A percentile compares a stretch with the other conserved stretches of the same genome.
Evolutionary conservation across 1,140 invertebrate genomes (phyloP).

Genomic region (Drosophila miranda): DNA sequence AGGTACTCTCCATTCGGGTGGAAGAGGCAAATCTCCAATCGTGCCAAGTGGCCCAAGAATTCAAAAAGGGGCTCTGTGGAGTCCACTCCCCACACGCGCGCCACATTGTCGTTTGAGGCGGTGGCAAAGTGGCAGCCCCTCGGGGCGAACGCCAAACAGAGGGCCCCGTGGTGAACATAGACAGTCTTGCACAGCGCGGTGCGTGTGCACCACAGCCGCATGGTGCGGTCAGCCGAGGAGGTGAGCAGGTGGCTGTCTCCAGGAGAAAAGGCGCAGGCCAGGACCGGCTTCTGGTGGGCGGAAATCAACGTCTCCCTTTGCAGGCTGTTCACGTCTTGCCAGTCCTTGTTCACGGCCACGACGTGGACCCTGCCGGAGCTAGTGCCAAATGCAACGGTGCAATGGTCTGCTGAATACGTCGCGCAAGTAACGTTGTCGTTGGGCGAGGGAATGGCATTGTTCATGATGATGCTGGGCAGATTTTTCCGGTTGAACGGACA

Average conservation of each 20-base stretch:
- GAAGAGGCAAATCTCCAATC: conserved; percentile 41
- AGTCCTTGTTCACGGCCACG: background rate
- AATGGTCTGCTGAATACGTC: too few relatives aligned
- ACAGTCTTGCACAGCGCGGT: conserved; percentile 55
- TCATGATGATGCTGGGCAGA: too few relatives aligned
- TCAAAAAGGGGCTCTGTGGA: conserved; percentile 21
- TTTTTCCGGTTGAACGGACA: too few relatives aligned
- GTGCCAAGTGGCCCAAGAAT: conserved; percentile 43
- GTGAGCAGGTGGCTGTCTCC: conserved; percentile 48
- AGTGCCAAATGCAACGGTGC: conserved; percentile 3
- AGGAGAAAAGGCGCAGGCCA: conserved; percentile 36
- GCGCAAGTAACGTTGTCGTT: too few relatives aligned
- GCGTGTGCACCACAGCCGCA: conserved; percentile 57
- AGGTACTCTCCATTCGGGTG: conserved; percentile 62
- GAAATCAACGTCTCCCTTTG: background rate
- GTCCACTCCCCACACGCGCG: conserved; percentile 57
- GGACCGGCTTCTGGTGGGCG: conserved; percentile 48
- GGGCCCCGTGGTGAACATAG: conserved; percentile 36
- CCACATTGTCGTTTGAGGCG: conserved; percentile 46
- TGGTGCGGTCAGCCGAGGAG: conserved; percentile 43
- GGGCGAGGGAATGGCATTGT: too few relatives aligned
- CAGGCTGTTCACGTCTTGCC: conserved; percentile 9
- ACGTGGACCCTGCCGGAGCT: too few relatives aligned
- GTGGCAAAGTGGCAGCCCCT: conserved; percentile 55
- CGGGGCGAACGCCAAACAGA: conserved; percentile 47